Conservation (phyloP, 2,888 invertebrate genomes). For the Drosophila paracracens region DNA sequence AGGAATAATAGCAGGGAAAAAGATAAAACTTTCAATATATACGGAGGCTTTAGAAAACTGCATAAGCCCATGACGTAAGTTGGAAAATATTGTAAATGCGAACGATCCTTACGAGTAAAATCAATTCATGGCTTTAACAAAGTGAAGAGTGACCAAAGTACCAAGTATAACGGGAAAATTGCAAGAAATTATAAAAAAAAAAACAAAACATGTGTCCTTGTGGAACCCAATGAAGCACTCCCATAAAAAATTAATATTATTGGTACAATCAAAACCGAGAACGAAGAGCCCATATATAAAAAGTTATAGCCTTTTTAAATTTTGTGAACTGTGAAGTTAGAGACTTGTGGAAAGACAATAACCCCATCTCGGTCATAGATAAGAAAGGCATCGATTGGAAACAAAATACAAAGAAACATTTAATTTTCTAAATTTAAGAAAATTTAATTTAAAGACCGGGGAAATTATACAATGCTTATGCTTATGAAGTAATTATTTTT, state of each 20-base stretch:
- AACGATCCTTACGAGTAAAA: too few species aligned
- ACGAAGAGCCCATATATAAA: not conserved
- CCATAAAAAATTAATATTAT: too few species aligned
- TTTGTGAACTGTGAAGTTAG: not conserved
- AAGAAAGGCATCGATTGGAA: not conserved
- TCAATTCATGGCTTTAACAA: too few species aligned
- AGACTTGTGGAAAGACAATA: not conserved
- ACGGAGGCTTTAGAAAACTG: not conserved
- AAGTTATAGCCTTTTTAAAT: not conserved
- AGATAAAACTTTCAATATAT: not conserved
- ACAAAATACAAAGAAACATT: not conserved
- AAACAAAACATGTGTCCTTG: too few species aligned
- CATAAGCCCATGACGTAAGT: too few species aligned
- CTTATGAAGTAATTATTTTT: not conserved
- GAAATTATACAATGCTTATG: not conserved
- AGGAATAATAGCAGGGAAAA: not conserved
- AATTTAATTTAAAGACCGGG: not conserved
- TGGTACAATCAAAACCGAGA: not conserved
- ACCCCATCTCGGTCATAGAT: not conserved
- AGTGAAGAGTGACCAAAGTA: too few species aligned
- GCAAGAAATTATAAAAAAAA: too few species aligned
- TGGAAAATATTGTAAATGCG: constrained; percentile 1
- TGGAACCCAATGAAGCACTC: too few species aligned
- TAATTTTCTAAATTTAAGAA: not conserved
- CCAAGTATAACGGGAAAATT: too few species aligned